These are phyloP conservation scores for Orchestes rusci DNA, from an alignment of 2,888 invertebrate species.

Conservation along the genomic window DNA sequence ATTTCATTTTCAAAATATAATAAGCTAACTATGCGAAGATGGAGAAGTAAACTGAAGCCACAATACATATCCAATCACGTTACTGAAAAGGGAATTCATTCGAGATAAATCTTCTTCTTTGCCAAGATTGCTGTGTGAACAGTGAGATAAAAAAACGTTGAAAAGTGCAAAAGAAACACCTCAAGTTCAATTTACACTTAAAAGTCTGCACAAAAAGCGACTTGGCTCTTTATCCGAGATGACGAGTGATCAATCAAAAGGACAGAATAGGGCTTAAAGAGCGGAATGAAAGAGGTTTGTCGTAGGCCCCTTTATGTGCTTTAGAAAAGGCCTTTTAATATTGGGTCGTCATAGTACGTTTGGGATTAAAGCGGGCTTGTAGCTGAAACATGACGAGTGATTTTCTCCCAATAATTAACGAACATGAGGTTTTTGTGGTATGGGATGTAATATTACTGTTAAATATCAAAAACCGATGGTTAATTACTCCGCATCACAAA, in stretches of 20 bases:
- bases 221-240: conserved; percentile 31
- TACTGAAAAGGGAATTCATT: too few species aligned
- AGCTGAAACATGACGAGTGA: conserved; percentile 4
- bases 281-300: conserved; percentile 25
- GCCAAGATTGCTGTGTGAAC: too few species aligned
- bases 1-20: too few species aligned
- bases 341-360: conserved; percentile 10
- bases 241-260: conserved; percentile 34
- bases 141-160: conserved; percentile 18
- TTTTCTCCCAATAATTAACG: too few species aligned
- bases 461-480: too few species aligned
- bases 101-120: too few species aligned
- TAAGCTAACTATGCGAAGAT: too few species aligned
- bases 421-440: too few species aligned
- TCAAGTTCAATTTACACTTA: conserved; percentile 40
- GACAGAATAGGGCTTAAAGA: conserved; percentile 21
- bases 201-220: conserved; percentile 34
- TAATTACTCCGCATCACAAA: too few species aligned
- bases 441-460: too few species aligned
- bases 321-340: conserved; percentile 14
- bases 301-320: conserved; percentile 18
- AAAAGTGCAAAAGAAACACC: conserved; percentile 33
- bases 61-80: too few species aligned
- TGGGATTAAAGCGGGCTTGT: conserved; percentile 9
- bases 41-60: too few species aligned